Base-by-base conservation (phyloP, 2,888 invertebrate genomes). In the Tenodera sinensis region DNA sequence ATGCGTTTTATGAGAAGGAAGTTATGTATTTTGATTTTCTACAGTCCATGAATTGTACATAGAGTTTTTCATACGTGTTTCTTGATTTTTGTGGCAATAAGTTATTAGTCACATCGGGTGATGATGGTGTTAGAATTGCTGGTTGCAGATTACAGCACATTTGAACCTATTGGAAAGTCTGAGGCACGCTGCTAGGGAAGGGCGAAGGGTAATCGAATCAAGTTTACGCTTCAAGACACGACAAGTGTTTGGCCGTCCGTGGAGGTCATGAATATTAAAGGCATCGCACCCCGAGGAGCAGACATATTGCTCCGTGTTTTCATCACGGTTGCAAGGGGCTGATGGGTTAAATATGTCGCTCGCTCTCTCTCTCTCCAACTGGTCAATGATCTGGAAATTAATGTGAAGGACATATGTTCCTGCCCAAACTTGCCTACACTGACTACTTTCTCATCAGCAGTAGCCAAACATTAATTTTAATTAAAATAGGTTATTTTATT, bases 221-320 rank as follows among this genome's bases (percentile, higher is more conserved):
- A 71, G 86, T 86, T 86, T 28, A 86, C 86, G 86, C 86, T 86
- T 81, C 86, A 81, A 86, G 71, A 54, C 86, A 85, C 85, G 85
- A 85, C 85, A 85, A 85, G 85, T 85, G 85, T 85, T 85, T 85
- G 54, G 27, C 47, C 85, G 85, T 54, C 25, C 54, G 54, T 71
- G 54, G 42, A 81, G 71, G 81, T 81, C 86, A 86, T 86, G 86
- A 86, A 86, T 86, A 86, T 71, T 86, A 85, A 85, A 85, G 85
- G 27, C 47, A 71, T 71, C 54, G 25, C 27, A 28, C 47, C 85
- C 85, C 34, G 84, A 85, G 34, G 47, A 85, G 27, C 27, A 34
- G 28, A 47, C 85, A 85, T 85, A 85, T 85, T 85, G 85, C 85
- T 27, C 85, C 27, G 27, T 85, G 85, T 85, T 85, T 85, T 85